Percentiles rank a stretch among this genome's conserved stretches.
These are phyloP conservation scores for Eumacrocentrus americanus DNA, from an alignment of 2,888 invertebrate genomes.

Conservation along the genomic window DNA sequence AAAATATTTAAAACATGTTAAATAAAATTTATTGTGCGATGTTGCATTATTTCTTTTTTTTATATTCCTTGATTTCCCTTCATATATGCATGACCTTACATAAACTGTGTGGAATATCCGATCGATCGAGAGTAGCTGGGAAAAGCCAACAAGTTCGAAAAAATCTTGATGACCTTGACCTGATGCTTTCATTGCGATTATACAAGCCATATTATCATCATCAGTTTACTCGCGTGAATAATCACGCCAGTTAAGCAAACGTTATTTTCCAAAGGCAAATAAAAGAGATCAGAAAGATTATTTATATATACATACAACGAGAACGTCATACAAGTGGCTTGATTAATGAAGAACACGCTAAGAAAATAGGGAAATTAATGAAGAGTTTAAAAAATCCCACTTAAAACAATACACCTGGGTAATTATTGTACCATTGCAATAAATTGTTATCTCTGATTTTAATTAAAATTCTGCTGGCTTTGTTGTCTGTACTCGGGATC, in stretches of 20 bases:
- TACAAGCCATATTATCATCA: too few species aligned
- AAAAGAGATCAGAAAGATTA: too few species aligned
- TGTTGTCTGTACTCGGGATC: constrained; percentile 3
- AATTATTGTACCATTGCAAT: background rate
- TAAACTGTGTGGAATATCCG: constrained; percentile 6
- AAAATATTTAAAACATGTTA: constrained; percentile 10
- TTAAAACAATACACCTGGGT: background rate
- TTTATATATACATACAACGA: background rate
- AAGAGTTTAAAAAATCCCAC: background rate
- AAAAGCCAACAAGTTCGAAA: constrained; percentile 2
- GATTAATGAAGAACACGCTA: background rate
- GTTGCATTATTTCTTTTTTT: background rate
- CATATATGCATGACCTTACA: constrained; percentile 14
- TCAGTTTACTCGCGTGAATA: background rate
- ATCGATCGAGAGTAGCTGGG: background rate
- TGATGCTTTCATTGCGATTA: constrained; percentile 1
- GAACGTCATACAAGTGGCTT: background rate
- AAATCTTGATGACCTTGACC: constrained; percentile 14
- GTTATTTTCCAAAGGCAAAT: background rate
- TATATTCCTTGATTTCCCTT: too few species aligned
- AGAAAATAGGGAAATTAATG: background rate
- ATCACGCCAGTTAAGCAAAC: background rate
- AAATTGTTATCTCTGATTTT: background rate
- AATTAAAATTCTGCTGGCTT: too few species aligned
- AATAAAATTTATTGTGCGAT: constrained; percentile 14